Evolutionary conservation across 2,888 invertebrate genomes (phyloP), one percentile per base, ranked within the genome.

Genomic region (Leptopilina syphax): DNA sequence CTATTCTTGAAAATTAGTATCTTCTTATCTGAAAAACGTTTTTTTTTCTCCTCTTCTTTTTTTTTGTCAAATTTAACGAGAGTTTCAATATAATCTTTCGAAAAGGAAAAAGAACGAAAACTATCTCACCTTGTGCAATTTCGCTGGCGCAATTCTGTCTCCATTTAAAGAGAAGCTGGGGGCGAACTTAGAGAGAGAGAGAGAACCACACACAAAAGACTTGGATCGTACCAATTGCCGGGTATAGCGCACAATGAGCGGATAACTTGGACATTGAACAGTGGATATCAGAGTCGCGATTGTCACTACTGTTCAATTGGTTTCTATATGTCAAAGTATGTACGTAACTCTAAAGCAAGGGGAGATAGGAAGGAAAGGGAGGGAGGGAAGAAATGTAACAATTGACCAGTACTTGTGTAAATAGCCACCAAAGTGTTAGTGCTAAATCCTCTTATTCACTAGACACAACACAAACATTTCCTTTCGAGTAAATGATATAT

Each of bases 281-380:
- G 54, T 73, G 80, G 82, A 77, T 85, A 86, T 86, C 80, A 86
- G 34, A 67, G 24, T 77, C 65, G 68, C 83, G 84, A 86, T 83
- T 82, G 86, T 83, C 83, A 79, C 77, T 83, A 79, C 77, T 80
- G 79, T 83, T 82, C 83, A 80, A 85, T 86, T 83, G 85, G 81
- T 84, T 82, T 83, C 84, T 81, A 78, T 81, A 78, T 82, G 67
- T 68, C 80, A 83, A 73, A 54, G 73, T 57, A 73, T 50, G 44
- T 50, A 50, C 57, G 73, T 73, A 57, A 57, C 73, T 73, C 57
- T 34, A 44, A 8, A 44, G 44, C 44, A 44, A 34, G 34, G 34
- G 44, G 8, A 44, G 44, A 44, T 3, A 3, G 34, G 34, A 34
- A 34, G 34, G 44, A 44, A 44, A 44, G 44, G 44, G 8, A 0